Percentiles rank a stretch among this genome's conserved stretches.
phyloP scores from a whole-genome alignment of 2,797 vertebrate species.

The Sebastes vulpes region DNA sequence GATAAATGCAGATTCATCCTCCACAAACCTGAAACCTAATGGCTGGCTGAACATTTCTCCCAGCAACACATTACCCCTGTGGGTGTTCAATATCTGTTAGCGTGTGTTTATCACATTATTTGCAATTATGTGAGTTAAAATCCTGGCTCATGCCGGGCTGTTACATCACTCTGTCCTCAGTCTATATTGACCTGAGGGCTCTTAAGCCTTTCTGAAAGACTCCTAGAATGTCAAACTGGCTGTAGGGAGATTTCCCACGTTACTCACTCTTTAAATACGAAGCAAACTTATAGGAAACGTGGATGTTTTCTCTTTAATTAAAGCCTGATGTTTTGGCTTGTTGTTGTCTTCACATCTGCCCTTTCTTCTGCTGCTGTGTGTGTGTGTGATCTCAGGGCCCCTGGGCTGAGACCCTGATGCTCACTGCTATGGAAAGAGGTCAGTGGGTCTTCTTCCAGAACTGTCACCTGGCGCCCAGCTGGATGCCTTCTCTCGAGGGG shows the following conservation, averaged over 20 bases:
- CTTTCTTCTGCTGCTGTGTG: background rate
- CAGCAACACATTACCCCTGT: background rate
- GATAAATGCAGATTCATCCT: constrained; percentile 6
- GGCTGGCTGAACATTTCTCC: background rate
- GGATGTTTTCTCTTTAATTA: background rate
- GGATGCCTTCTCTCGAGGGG: constrained; percentile 93
- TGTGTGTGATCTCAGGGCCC: constrained; percentile 85
- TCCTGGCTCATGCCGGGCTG: background rate
- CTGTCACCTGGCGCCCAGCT: constrained; percentile 94
- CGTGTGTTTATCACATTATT: constrained; percentile 10
- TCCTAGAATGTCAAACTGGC: background rate
- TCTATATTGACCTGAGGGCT: background rate
- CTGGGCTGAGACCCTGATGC: constrained; percentile 91
- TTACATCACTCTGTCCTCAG: constrained; percentile 4
- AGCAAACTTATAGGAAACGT: background rate
- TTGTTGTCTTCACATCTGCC: background rate
- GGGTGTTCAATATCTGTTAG: background rate
- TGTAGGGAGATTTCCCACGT: background rate
- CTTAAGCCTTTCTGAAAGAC: background rate
- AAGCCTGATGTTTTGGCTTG: background rate
- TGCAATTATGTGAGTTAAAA: constrained; percentile 10
- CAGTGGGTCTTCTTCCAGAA: constrained; percentile 98
- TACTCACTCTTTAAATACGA: background rate
- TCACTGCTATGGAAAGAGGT: constrained; percentile 89
- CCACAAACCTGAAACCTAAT: background rate